Evolutionary conservation across 1,140 invertebrate species (phyloP).

Genomic region (Neodiprion virginianus): DNA sequence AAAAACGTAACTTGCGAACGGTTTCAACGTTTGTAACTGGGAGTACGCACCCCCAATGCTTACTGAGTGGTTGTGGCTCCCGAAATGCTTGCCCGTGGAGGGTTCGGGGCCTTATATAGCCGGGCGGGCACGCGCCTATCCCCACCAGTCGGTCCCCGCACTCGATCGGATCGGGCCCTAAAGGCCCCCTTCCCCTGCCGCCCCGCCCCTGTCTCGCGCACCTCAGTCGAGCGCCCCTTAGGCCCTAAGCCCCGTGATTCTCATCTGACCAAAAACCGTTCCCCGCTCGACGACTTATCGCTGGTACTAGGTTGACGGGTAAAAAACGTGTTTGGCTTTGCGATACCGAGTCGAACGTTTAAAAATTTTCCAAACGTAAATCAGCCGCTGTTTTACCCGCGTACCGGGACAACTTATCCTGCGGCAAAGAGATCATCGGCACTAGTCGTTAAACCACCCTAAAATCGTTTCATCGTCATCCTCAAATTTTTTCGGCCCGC

Average conservation of each 20-base stretch:
- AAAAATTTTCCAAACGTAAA: too few relatives aligned
- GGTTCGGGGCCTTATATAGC: constrained; percentile 60
- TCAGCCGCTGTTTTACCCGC: too few relatives aligned
- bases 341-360: too few relatives aligned
- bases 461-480: too few relatives aligned
- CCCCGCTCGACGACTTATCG: too few relatives aligned
- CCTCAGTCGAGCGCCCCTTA: constrained; percentile 28
- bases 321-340: too few relatives aligned
- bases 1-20: too few relatives aligned
- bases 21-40: neutral
- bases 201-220: constrained; percentile 19
- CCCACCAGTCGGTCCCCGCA: constrained; percentile 44
- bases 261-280: neutral
- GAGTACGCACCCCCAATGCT: constrained; percentile 42
- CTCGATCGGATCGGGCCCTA: constrained; percentile 49
- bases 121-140: constrained; percentile 57
- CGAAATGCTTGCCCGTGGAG: constrained; percentile 58
- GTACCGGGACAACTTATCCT: too few relatives aligned
- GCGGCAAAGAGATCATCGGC: too few relatives aligned
- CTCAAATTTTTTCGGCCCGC: too few relatives aligned
- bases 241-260: neutral
- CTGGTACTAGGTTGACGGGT: too few relatives aligned
- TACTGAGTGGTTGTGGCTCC: constrained; percentile 52
- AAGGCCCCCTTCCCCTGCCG: constrained; percentile 30
- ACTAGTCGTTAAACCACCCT: too few relatives aligned